Percentiles rank a stretch among this genome's conserved stretches.
These are phyloP conservation scores for Irena cyanogastra DNA, from an alignment of 2,113 vertebrate species.

Conservation along the genomic window DNA sequence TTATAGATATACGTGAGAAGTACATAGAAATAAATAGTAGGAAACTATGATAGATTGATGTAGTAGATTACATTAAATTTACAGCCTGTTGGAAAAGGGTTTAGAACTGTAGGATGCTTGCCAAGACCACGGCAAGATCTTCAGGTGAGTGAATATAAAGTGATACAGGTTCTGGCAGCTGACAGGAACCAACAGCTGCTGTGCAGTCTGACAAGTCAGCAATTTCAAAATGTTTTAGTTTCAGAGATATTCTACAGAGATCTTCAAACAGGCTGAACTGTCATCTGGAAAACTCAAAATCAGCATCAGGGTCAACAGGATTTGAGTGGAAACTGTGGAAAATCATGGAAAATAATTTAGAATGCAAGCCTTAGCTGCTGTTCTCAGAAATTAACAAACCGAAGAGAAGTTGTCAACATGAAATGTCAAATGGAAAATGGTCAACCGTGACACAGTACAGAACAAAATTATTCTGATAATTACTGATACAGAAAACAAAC, in stretches of 20 bases:
- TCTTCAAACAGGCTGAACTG: background rate
- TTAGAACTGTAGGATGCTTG: background rate
- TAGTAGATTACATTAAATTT: background rate
- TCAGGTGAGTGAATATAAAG: conserved; percentile 13
- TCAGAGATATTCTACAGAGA: background rate
- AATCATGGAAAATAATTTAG: background rate
- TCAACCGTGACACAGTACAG: background rate
- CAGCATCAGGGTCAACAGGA: background rate
- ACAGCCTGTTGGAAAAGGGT: background rate
- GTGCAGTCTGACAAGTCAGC: background rate
- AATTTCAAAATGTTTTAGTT: conserved; percentile 8
- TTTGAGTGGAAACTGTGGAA: background rate
- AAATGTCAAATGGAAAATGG: background rate
- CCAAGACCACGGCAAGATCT: background rate
- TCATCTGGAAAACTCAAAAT: background rate
- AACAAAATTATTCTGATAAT: background rate
- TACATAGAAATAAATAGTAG: background rate
- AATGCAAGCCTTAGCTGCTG: background rate
- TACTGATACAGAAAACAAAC: background rate
- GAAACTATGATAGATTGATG: background rate
- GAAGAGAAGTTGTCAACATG: background rate
- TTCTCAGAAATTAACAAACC: background rate
- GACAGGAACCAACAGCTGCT: conserved; percentile 10
- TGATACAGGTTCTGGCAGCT: conserved; percentile 10
- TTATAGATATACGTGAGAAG: background rate